phyloP scores from a whole-genome alignment of 2,888 invertebrate genomes.

The Hipparchia sbordonii region DNA sequence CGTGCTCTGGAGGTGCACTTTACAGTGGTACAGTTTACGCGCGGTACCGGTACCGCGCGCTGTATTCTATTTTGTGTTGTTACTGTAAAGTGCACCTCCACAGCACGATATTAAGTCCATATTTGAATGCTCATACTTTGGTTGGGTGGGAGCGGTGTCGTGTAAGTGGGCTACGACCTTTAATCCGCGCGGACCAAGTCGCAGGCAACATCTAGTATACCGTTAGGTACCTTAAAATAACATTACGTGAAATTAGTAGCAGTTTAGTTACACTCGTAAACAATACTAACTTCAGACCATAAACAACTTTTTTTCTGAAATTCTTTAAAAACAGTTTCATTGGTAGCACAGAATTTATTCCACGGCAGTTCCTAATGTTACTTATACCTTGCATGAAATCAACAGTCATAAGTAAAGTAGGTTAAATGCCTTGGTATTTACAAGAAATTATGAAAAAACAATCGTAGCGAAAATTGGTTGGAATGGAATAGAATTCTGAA shows the following conservation, averaged over 20 bases:
- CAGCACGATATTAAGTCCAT: too few species aligned
- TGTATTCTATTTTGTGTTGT: too few species aligned
- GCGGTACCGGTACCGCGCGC: too few species aligned
- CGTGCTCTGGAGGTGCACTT: too few species aligned
- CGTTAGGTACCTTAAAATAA: not conserved
- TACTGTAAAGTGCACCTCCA: too few species aligned
- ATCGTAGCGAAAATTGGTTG: not conserved
- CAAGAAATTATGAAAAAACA: conserved; percentile 50
- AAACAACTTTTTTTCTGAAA: conserved; percentile 27
- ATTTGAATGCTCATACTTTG: too few species aligned
- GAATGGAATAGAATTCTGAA: conserved; percentile 9
- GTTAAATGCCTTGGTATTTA: conserved; percentile 55
- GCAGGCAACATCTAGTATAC: not conserved
- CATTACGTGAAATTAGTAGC: not conserved
- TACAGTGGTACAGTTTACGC: too few species aligned
- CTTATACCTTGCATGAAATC: conserved; percentile 43
- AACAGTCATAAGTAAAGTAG: conserved; percentile 55
- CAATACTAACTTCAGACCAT: not conserved
- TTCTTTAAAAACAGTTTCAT: conserved; percentile 21
- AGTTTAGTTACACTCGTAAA: not conserved
- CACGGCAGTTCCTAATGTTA: conserved; percentile 28
- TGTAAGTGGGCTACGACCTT: too few species aligned
- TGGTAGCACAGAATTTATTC: conserved; percentile 27
- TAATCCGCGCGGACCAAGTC: too few species aligned
- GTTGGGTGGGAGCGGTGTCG: too few species aligned